Evolutionary conservation across 2,888 invertebrate species (phyloP).

Genomic region (Eupithecia pulchellata): DNA sequence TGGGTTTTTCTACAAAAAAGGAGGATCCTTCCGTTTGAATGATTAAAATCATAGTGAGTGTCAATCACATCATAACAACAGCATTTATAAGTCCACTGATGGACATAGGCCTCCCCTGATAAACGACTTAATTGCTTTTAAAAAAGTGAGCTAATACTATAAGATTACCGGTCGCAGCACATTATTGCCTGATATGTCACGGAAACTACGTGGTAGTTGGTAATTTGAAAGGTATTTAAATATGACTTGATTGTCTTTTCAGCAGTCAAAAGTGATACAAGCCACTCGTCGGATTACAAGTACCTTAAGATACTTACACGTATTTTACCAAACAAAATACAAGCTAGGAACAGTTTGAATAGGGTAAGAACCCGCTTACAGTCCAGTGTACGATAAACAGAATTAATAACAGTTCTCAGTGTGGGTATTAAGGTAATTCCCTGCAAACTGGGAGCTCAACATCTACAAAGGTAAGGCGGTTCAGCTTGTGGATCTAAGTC

Average conservation of each 20-base stretch:
- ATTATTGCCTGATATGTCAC: too few species aligned
- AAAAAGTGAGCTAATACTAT: too few species aligned
- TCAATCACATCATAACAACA: too few species aligned
- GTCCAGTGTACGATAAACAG: constrained; percentile 19
- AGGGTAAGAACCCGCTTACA: constrained; percentile 1
- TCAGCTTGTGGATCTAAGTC: background rate
- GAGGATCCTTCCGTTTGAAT: background rate
- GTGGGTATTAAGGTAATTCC: constrained; percentile 28
- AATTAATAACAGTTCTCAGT: constrained; percentile 25
- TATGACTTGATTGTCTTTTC: too few species aligned
- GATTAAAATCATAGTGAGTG: background rate
- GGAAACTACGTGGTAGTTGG: too few species aligned
- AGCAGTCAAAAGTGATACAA: too few species aligned
- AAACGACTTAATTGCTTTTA: too few species aligned
- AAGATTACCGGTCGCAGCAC: too few species aligned
- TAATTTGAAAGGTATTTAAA: too few species aligned
- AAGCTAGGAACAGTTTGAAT: background rate
- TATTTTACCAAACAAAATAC: background rate
- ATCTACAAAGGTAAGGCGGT: constrained; percentile 22
- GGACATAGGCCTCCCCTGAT: too few species aligned
- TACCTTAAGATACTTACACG: background rate
- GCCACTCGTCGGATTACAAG: too few species aligned
- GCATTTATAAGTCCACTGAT: too few species aligned
- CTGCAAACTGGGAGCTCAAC: constrained; percentile 18
- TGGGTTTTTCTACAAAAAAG: background rate